A percentile compares a stretch with the other conserved stretches of the same genome.
phyloP scores from a whole-genome alignment of 2,888 invertebrate species.

The Pammene fasciana region DNA sequence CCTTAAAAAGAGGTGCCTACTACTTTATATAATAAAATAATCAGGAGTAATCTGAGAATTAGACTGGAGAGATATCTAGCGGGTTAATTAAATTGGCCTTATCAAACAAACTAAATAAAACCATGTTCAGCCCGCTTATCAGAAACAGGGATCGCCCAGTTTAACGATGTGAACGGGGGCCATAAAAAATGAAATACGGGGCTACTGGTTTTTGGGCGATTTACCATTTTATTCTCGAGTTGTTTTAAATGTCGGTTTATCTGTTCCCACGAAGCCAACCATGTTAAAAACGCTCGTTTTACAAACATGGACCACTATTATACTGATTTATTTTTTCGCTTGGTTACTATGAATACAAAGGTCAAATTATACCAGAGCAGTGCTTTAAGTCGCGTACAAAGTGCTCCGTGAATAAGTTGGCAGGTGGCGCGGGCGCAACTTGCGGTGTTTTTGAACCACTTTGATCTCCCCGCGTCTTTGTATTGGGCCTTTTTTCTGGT shows the following conservation, averaged over 20 bases:
- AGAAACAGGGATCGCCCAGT: conserved; percentile 34
- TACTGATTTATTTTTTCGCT: background rate
- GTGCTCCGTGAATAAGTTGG: conserved; percentile 36
- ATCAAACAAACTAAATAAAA: conserved; percentile 19
- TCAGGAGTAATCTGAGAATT: conserved; percentile 2
- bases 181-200: conserved; percentile 39
- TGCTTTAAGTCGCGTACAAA: conserved; percentile 1
- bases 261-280: conserved; percentile 70
- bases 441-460: conserved; percentile 72
- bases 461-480: conserved; percentile 76
- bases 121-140: conserved; percentile 29
- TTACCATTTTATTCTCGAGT: conserved; percentile 39
- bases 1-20: too few relatives aligned
- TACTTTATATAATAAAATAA: conserved; percentile 1
- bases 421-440: conserved; percentile 77
- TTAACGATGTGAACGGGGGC: conserved; percentile 46
- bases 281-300: background rate
- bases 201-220: conserved; percentile 41
- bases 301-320: background rate
- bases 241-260: conserved; percentile 49
- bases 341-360: background rate
- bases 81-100: conserved; percentile 17
- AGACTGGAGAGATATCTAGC: background rate
- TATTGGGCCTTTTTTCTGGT: conserved; percentile 72
- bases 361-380: background rate